phyloP scores from a whole-genome alignment of 2,797 vertebrate genomes.

The Lithobates pipiens region DNA sequence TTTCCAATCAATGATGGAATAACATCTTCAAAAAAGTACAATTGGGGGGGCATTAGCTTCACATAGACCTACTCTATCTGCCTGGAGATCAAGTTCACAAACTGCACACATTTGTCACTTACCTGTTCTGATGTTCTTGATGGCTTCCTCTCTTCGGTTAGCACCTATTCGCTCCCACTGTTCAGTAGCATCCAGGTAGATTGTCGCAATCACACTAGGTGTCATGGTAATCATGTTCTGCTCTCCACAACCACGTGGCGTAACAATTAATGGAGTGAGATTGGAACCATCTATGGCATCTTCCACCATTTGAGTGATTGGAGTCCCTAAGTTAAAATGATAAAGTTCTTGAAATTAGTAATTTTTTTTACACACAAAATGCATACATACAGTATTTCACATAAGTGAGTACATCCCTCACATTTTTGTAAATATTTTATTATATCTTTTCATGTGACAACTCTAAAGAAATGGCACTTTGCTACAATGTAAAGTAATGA shows the following conservation, averaged over 20 bases:
- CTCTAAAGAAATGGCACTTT: no score
- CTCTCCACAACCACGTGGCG: conserved; percentile 84
- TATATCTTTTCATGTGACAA: no score
- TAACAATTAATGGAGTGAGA: conserved; percentile 80
- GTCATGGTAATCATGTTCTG: conserved; percentile 86
- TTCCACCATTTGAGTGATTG: conserved; percentile 70
- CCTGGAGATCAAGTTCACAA: neutral
- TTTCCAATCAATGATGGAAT: neutral
- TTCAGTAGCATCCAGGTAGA: conserved; percentile 83
- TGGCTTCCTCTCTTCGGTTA: conserved; percentile 68
- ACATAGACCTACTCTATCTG: neutral
- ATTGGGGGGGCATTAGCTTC: no score
- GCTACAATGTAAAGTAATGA: no score
- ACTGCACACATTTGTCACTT: neutral
- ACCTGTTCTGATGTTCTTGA: conserved; percentile 82
- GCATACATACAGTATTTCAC: no score
- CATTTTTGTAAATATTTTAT: no score
- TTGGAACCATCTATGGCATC: conserved; percentile 76
- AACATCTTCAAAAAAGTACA: no score
- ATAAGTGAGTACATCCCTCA: no score
- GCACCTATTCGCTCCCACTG: conserved; percentile 85
- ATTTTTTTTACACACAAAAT: no score
- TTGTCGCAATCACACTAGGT: conserved; percentile 82
- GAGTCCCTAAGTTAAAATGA: conserved; percentile 23
- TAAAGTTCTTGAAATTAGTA: neutral